phyloP scores from a whole-genome alignment of 2,797 vertebrate genomes.

The Myotis daubentonii region DNA sequence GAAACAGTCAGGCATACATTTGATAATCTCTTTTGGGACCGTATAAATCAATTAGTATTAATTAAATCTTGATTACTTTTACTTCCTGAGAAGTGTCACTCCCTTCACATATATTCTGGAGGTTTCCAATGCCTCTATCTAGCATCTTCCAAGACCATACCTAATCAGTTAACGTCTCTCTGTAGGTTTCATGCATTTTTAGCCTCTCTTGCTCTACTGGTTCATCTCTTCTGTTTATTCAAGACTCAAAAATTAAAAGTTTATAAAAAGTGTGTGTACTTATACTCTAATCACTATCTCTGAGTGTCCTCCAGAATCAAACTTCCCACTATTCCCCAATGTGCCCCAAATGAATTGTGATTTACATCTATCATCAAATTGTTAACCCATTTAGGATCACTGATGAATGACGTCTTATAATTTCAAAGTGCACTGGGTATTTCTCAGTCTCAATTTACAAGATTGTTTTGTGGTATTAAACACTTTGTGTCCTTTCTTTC shows the following conservation, averaged over 20 bases:
- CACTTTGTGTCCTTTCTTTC: slow-evolving; percentile 24
- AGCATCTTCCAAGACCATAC: neutral
- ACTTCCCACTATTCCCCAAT: neutral
- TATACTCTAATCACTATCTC: neutral
- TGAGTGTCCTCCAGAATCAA: neutral
- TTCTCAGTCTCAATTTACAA: slow-evolving; percentile 17
- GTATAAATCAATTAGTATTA: slow-evolving; percentile 1
- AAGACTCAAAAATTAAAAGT: neutral
- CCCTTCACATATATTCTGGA: neutral
- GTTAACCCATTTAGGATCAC: neutral
- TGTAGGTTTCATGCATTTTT: neutral
- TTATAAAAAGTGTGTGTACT: neutral
- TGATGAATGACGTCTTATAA: neutral
- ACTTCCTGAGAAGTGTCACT: neutral
- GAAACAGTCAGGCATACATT: neutral
- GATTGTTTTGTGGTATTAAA: neutral
- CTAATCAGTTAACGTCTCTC: neutral
- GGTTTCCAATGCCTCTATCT: neutral
- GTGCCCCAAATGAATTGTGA: neutral
- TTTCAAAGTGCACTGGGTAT: neutral
- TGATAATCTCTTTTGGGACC: neutral
- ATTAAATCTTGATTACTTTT: neutral
- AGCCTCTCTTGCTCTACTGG: neutral
- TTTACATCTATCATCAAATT: slow-evolving; percentile 24
- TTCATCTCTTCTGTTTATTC: neutral